Evolutionary conservation across 2,797 vertebrate species (phyloP), one percentile per base, ranked within the genome.

Genomic region (Pteropus rufus): DNA sequence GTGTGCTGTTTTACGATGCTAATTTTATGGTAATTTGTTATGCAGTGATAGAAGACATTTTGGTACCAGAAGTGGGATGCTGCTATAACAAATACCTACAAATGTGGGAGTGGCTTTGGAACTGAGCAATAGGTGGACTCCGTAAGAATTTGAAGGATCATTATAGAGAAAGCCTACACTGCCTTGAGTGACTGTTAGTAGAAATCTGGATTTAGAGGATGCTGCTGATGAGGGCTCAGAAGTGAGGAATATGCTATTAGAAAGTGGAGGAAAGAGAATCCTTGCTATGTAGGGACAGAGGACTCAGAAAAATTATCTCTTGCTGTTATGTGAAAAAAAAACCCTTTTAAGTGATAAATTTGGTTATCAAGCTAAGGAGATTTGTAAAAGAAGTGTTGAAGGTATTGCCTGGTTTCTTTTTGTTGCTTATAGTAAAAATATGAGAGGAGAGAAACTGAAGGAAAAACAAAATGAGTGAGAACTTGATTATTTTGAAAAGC

Each of bases 371-470:
- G 52, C 31, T 90, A 72, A 90, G 80, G 73, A 58, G 16, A 87
- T 75, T 92, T 84, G 52, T 19, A 82, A 75, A 56, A n/a, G 7
- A 94, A 76, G 10, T 60, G 15, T 65, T 80, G n/a, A 87, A 44
- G 8, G 31, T 58, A 21, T 31, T 92, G 10, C 34, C 52, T 90
- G 6, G 7, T 73, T 82, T 96, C n/a, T 87, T 87, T n/a, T 46
- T 62, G 7, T 46, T 72, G 62, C n/a, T 52, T 90, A 39, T 34
- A 95, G n/a, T 34, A 82, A 95, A 95, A 96, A 89, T 92, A 19
- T 36, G 44, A 62, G 23, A 93, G 41, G 16, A 93, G 49, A 77
- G 26, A 58, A 83, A 86, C 86, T 12, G 52, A 86, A 34, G 34
- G 18, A 89, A 81, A 34, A 52, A 76, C 24, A 80, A 67, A 82